Evolutionary conservation across 2,113 vertebrate species (phyloP).

Genomic region (Microtus montanus): DNA sequence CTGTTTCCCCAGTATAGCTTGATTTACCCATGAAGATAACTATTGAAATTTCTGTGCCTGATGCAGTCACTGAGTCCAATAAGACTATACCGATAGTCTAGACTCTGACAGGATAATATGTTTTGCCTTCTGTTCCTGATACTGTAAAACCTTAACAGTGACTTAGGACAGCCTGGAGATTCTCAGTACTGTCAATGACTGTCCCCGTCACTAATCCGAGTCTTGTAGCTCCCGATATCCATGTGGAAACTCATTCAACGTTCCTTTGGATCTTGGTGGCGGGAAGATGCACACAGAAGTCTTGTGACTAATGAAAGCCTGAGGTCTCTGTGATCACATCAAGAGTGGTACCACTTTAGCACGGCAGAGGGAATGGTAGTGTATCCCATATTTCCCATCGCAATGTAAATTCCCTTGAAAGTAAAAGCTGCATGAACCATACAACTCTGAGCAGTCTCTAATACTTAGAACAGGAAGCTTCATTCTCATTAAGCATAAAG

Average conservation of each 20-base stretch:
- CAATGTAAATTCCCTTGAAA: not conserved
- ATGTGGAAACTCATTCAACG: not conserved
- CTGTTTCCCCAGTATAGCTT: not conserved
- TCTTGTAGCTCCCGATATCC: not conserved
- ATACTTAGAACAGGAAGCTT: constrained; percentile 56
- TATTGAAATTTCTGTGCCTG: not conserved
- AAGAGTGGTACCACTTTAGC: not conserved
- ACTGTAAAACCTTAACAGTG: not conserved
- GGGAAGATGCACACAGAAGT: not conserved
- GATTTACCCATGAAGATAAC: not conserved
- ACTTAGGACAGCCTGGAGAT: not conserved
- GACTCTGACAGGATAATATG: not conserved
- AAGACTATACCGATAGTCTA: not conserved
- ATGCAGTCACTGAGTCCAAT: not conserved
- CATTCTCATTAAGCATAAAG: constrained; percentile 49
- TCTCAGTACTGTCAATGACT: not conserved
- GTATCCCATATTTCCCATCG: not conserved
- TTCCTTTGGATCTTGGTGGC: not conserved
- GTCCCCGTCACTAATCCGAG: not conserved
- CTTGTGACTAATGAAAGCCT: not conserved
- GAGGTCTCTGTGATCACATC: not conserved
- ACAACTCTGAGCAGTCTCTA: constrained; percentile 48
- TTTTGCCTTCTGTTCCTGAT: not conserved
- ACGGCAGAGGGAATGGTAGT: not conserved
- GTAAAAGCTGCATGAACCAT: constrained; percentile 37